These are phyloP conservation scores for Elgaria multicarinata DNA, from an alignment of 2,113 vertebrate species.

Conservation along the genomic window DNA sequence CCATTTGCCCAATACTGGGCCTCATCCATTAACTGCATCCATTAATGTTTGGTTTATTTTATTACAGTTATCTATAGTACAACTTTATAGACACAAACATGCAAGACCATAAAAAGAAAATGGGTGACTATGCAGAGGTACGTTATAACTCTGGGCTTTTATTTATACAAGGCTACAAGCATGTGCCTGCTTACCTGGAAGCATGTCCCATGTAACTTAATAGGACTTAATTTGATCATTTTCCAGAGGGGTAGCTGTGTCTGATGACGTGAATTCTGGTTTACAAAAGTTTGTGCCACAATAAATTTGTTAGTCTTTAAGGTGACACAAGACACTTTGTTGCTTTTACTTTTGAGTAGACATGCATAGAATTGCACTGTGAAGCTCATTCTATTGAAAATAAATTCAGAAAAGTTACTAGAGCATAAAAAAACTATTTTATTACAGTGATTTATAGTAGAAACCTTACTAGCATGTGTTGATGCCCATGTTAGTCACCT, in stretches of 20 bases:
- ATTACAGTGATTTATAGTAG: no score
- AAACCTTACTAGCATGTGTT: not conserved
- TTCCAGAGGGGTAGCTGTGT: not conserved
- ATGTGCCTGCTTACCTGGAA: not conserved
- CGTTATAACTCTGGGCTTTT: not conserved
- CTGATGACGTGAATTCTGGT: not conserved
- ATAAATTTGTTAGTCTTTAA: no score
- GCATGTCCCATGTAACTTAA: not conserved
- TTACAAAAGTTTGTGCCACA: no score
- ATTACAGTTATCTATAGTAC: not conserved
- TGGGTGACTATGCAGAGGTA: conserved; percentile 12
- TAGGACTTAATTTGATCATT: not conserved
- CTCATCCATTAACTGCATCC: no score
- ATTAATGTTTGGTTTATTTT: not conserved
- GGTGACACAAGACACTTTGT: not conserved
- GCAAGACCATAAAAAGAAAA: not conserved
- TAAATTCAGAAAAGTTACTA: not conserved
- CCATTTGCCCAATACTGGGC: no score
- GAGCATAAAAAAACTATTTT: not conserved
- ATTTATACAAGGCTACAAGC: no score
- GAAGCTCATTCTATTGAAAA: not conserved
- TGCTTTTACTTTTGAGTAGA: not conserved
- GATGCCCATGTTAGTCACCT: not conserved
- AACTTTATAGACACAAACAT: not conserved
- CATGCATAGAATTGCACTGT: not conserved